phyloP scores from a whole-genome alignment of 2,888 invertebrate species.

The Dicyrtomina minuta region DNA sequence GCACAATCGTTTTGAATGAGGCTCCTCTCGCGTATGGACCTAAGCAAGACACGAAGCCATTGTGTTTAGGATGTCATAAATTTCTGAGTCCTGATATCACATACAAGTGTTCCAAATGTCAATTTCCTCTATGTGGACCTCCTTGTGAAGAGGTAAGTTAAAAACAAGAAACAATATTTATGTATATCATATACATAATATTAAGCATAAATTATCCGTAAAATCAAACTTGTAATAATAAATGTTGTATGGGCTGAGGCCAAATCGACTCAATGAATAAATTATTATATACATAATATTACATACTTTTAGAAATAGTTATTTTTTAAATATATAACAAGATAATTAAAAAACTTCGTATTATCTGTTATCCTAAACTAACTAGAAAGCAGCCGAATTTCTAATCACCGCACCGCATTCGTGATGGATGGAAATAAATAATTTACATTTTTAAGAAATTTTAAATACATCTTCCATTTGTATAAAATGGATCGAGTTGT shows the following conservation, averaged over 20 bases:
- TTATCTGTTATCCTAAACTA: no score
- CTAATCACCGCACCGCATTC: no score
- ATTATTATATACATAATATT: not conserved
- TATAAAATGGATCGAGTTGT: no score
- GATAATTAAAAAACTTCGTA: not conserved
- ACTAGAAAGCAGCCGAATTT: no score
- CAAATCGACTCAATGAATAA: no score
- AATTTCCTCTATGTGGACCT: slow-evolving; percentile 49
- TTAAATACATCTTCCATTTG: no score
- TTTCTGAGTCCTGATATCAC: slow-evolving; percentile 25
- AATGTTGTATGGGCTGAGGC: no score
- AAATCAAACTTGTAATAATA: no score
- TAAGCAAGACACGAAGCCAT: slow-evolving; percentile 49
- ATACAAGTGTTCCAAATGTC: slow-evolving; percentile 51
- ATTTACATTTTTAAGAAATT: no score
- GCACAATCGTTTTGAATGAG: slow-evolving; percentile 51
- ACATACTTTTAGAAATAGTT: not conserved
- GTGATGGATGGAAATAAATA: no score
- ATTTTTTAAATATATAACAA: not conserved
- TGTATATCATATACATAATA: not conserved
- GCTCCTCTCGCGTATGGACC: slow-evolving; percentile 50
- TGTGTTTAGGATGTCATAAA: slow-evolving; percentile 51
- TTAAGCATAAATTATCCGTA: not conserved
- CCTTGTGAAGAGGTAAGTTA: slow-evolving; percentile 50
- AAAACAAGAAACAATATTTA: not conserved